Conservation (phyloP, 2,113 vertebrate genomes). For the Oreochromis niloticus region DNA sequence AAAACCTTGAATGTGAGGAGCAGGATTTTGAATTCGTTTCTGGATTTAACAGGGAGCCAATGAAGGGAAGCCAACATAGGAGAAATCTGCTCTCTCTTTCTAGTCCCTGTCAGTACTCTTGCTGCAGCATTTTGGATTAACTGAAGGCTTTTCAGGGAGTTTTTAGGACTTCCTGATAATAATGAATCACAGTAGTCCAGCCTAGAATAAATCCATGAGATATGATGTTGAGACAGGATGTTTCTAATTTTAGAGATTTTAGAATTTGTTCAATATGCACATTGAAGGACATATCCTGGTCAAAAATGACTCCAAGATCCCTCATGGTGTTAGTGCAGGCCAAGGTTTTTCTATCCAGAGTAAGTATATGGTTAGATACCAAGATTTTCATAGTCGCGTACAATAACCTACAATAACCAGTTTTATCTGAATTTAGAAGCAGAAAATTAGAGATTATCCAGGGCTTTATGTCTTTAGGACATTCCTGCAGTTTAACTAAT, state of each 20-base stretch:
- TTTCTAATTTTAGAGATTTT: background rate
- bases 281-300: background rate
- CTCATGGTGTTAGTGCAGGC: background rate
- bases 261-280: background rate
- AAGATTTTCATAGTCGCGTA: too few relatives aligned
- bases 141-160: background rate
- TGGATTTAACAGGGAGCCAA: background rate
- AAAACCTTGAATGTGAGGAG: background rate
- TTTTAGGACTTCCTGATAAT: background rate
- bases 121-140: background rate
- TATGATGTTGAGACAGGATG: background rate
- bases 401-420: too few relatives aligned
- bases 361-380: too few relatives aligned
- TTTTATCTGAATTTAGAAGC: accelerated
- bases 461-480: too few relatives aligned
- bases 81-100: background rate
- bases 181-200: accelerated
- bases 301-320: background rate
- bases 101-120: background rate
- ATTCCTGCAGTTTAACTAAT: too few relatives aligned
- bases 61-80: background rate
- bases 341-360: too few relatives aligned
- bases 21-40: background rate
- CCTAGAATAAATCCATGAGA: background rate
- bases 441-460: accelerated